A percentile compares a stretch with the other conserved stretches of the same genome.
These are phyloP conservation scores for Pygoscelis antarcticus DNA, from an alignment of 2,113 vertebrate species.

Conservation along the genomic window DNA sequence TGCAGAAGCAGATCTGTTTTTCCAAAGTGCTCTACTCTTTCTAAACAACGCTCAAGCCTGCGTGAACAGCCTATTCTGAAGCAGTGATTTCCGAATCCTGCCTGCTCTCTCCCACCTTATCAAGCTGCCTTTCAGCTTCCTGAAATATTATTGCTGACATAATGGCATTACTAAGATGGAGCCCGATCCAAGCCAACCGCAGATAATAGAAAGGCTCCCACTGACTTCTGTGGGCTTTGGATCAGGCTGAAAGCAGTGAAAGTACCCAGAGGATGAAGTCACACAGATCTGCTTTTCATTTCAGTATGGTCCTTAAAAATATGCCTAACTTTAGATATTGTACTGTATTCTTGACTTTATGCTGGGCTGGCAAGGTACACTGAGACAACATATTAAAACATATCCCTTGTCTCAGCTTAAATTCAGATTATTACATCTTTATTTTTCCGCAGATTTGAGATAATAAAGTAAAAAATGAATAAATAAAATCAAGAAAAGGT, in stretches of 20 bases:
- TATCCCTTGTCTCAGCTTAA: neutral
- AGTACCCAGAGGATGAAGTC: neutral
- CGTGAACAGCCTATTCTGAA: neutral
- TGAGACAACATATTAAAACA: neutral
- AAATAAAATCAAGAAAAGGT: neutral
- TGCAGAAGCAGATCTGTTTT: neutral
- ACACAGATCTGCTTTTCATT: neutral
- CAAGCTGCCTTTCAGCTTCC: neutral
- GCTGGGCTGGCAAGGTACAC: neutral
- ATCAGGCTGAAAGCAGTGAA: neutral
- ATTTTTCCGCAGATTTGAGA: neutral
- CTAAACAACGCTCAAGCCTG: neutral
- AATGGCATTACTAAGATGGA: neutral
- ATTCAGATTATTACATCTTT: neutral
- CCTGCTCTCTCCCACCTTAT: neutral
- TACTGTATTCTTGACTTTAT: neutral
- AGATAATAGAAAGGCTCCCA: neutral
- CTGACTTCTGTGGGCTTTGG: neutral
- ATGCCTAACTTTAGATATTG: neutral
- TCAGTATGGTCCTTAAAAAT: neutral
- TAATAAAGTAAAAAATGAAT: neutral
- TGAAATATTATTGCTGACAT: slow-evolving; percentile 23
- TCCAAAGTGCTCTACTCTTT: neutral
- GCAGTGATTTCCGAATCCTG: neutral
- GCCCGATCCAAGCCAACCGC: neutral